phyloP scores from a whole-genome alignment of 2,797 vertebrate genomes.

The Scolopax rusticola region DNA sequence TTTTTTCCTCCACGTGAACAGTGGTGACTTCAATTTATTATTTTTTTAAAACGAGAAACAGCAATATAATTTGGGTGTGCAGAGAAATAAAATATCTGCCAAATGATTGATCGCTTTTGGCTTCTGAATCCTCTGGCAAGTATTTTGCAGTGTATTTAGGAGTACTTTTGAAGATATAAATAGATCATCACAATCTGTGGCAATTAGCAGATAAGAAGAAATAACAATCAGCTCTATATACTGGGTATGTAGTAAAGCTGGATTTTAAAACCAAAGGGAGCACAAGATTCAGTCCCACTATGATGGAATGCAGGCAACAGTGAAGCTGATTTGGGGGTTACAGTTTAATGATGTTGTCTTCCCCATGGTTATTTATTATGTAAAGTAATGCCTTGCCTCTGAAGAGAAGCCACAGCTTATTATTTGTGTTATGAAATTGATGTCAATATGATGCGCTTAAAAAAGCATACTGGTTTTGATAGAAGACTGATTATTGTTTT shows the following conservation, averaged over 20 bases:
- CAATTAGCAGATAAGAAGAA: slow-evolving; percentile 41
- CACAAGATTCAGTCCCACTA: background rate
- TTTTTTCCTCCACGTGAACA: background rate
- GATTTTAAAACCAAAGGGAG: background rate
- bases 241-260: background rate
- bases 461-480: background rate
- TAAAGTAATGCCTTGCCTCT: background rate
- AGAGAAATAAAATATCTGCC: background rate
- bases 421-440: background rate
- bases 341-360: background rate
- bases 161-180: slow-evolving; percentile 26
- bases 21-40: background rate
- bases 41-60: background rate
- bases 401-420: background rate
- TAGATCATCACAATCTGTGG: slow-evolving; percentile 1
- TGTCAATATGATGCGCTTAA: background rate
- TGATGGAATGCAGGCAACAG: background rate
- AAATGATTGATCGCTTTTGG: slow-evolving; percentile 25
- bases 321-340: background rate
- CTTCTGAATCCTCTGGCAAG: background rate
- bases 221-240: background rate
- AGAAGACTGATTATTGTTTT: background rate
- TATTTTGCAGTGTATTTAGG: background rate
- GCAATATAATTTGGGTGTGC: background rate
- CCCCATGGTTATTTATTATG: background rate